Conservation (phyloP, 2,113 vertebrate genomes). For the Tragelaphus strepsiceros region DNA sequence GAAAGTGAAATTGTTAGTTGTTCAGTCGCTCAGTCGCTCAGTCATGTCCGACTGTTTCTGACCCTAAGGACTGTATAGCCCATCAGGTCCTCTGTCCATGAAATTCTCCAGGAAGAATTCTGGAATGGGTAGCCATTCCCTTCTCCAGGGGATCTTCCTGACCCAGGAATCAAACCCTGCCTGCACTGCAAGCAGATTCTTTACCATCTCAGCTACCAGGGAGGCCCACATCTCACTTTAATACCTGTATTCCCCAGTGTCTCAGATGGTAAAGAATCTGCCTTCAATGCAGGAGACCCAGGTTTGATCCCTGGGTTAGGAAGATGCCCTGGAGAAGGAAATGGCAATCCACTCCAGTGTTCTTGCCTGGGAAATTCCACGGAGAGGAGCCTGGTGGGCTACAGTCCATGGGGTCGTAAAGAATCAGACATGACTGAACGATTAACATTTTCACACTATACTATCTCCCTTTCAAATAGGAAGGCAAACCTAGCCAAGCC, state of each 20-base stretch:
- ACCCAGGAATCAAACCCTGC: not conserved
- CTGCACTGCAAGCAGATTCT: not conserved
- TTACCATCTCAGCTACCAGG: not conserved
- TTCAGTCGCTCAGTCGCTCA: not conserved
- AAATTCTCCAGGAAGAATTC: not conserved
- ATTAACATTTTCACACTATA: not conserved
- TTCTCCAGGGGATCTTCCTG: not conserved
- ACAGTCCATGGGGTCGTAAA: not conserved
- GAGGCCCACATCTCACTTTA: not conserved
- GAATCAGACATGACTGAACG: not conserved
- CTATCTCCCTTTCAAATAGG: not conserved
- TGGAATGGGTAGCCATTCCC: not conserved
- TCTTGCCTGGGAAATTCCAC: not conserved
- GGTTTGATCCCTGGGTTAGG: not conserved
- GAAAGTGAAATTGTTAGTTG: not conserved
- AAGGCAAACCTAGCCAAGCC: not conserved
- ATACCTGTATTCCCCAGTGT: not conserved
- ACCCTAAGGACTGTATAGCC: not conserved
- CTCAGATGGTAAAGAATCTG: not conserved
- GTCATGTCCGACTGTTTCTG: not conserved
- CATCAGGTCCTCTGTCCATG: not conserved
- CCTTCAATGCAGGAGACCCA: not conserved
- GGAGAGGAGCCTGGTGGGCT: not conserved
- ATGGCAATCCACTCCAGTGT: not conserved
- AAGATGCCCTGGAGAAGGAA: not conserved